Base-by-base conservation (phyloP, 2,797 vertebrate species). In the Phrynocephalus vlangalii region DNA sequence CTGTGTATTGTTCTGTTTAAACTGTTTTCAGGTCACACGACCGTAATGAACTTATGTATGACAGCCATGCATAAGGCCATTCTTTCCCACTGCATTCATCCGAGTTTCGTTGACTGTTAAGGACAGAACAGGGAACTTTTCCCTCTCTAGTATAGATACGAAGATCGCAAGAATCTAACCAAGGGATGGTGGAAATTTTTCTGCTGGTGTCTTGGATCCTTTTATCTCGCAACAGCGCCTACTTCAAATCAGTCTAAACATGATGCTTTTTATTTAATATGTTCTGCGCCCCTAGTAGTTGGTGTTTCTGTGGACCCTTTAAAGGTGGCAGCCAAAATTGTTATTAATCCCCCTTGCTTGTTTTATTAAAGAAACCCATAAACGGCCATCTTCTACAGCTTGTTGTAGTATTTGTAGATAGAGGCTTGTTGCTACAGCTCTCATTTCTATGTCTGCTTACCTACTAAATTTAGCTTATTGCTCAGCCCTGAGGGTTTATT, bases 371-470 rank as follows among this genome's bases (percentile, higher is more conserved):
- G 84, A 71, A 83, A 1, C 0, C 0, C 70, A 81, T 89, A 87
- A 56, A 85, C 50, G 82, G 79, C 83, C 84, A 79, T 22, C 44
- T 82, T 73, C 87, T 88, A 79, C 83, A 88, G 90, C 91, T 92
- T 89, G 77, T 75, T 91, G 81, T 6, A 84, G 84, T 81, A 92
- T 92, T 93, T 91, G 87, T 90, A 92, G 92, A 91, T 87, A 91
- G 75, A 88, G 66, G 73, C 89, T 75, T 91, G 93, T 94, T 95
- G 94, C 93, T 94, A 93, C 90, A 87, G 68, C 86, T 93, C 0
- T 93, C 78, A 81, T 93, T 83, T 92, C 91, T 90, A 10, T 89
- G 88, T 28, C 48, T n/a, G 30, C 0, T 0, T 94, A 90, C 90
- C 91, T 92, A 91, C 63, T 88, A 94, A 92, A 93, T 66, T 56